These are phyloP conservation scores for Pipa parva DNA, from an alignment of 2,113 vertebrate species.

Conservation along the genomic window DNA sequence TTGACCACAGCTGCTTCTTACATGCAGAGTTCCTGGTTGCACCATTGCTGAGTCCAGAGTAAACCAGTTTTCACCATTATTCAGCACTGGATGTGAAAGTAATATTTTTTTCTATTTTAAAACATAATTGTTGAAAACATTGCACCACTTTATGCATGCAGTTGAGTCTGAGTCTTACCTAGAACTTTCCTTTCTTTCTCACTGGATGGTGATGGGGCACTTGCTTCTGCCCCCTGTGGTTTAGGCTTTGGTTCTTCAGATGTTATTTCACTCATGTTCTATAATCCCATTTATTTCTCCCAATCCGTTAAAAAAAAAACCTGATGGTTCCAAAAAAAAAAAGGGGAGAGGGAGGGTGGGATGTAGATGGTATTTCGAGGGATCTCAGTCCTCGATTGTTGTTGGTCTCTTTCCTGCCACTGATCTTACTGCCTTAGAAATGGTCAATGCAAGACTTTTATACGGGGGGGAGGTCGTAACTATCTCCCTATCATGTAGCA, in stretches of 20 bases:
- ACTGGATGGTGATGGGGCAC: background rate
- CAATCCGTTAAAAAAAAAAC: constrained; percentile 8
- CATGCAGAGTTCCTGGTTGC: too few relatives aligned
- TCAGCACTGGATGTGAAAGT: too few relatives aligned
- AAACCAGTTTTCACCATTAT: too few relatives aligned
- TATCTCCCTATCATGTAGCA: background rate
- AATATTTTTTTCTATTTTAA: too few relatives aligned
- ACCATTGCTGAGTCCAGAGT: too few relatives aligned
- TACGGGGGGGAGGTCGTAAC: constrained; percentile 8
- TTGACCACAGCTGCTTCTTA: too few relatives aligned
- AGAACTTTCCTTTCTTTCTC: constrained; percentile 31
- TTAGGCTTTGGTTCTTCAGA: constrained; percentile 40
- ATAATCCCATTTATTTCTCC: constrained; percentile 7
- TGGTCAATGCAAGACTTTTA: constrained; percentile 25
- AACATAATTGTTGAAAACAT: too few relatives aligned
- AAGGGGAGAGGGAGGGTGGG: constrained; percentile 38
- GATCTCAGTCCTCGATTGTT: constrained; percentile 32
- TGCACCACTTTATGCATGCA: too few relatives aligned
- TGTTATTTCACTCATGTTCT: constrained; percentile 34
- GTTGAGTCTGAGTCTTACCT: too few relatives aligned
- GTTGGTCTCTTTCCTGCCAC: constrained; percentile 28
- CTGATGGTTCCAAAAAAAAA: constrained; percentile 10
- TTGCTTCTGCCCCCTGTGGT: constrained; percentile 12
- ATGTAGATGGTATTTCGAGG: constrained; percentile 40
- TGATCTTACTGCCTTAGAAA: constrained; percentile 41